Conservation (phyloP, 2,113 vertebrate genomes). For the Saccopteryx leptura region DNA sequence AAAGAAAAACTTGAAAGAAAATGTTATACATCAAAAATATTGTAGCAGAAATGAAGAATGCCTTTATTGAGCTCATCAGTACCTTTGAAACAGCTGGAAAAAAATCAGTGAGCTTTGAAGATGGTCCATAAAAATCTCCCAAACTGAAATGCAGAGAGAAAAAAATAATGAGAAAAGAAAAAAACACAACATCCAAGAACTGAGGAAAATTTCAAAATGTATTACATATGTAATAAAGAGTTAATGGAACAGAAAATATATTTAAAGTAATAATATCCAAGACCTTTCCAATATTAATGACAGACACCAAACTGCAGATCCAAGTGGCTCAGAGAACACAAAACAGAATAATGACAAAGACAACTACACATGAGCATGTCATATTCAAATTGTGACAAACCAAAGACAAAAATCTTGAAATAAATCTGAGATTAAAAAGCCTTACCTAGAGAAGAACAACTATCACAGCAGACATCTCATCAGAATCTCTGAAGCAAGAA, state of each 20-base stretch:
- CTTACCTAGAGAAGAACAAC: background rate
- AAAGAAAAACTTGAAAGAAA: background rate
- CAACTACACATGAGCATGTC: fast-evolving
- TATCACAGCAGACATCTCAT: fast-evolving
- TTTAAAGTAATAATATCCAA: background rate
- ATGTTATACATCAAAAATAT: background rate
- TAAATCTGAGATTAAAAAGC: background rate
- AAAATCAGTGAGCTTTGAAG: background rate
- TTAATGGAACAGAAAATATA: no score
- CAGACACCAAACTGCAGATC: background rate
- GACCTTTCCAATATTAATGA: background rate
- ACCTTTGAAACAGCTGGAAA: background rate
- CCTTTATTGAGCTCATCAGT: background rate
- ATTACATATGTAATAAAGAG: fast-evolving
- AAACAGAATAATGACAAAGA: fast-evolving
- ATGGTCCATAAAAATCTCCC: background rate
- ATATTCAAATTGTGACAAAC: background rate
- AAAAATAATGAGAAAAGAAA: background rate
- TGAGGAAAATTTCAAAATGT: background rate
- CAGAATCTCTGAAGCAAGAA: fast-evolving
- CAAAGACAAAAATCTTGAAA: background rate
- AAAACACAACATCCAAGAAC: background rate
- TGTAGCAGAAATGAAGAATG: background rate
- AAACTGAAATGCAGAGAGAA: background rate
- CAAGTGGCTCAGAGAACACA: fast-evolving